These are phyloP conservation scores for Cetonia aurata DNA, from an alignment of 2,888 invertebrate genomes.

Conservation along the genomic window DNA sequence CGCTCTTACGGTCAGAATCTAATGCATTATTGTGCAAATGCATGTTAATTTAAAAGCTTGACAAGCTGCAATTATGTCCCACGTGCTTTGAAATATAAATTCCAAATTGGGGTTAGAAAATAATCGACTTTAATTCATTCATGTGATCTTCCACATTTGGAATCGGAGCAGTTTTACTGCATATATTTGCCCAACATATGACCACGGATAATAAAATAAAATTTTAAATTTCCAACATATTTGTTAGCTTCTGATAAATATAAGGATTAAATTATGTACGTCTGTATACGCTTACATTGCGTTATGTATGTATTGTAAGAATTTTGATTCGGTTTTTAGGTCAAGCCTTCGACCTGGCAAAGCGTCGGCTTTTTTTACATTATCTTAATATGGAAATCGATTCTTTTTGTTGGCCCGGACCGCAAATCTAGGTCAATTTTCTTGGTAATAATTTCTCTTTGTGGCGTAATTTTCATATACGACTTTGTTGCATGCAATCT, in stretches of 20 bases:
- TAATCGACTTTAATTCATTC: too few relatives aligned
- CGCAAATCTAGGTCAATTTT: slow-evolving; percentile 46
- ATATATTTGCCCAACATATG: slow-evolving; percentile 4
- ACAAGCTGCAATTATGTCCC: slow-evolving; percentile 19
- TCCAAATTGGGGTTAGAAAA: slow-evolving; percentile 8
- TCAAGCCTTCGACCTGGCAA: slow-evolving; percentile 46
- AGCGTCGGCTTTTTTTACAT: slow-evolving; percentile 44
- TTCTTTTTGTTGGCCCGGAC: slow-evolving; percentile 42
- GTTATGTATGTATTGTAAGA: slow-evolving; percentile 33
- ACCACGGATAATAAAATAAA: slow-evolving; percentile 6
- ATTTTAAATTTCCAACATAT: not conserved
- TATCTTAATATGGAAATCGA: slow-evolving; percentile 48
- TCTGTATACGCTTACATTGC: not conserved
- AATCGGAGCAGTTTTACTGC: not conserved
- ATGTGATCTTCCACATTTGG: not conserved
- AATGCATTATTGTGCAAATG: slow-evolving; percentile 22
- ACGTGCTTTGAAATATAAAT: not conserved
- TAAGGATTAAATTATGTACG: not conserved
- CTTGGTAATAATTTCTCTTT: slow-evolving; percentile 47
- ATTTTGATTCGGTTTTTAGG: slow-evolving; percentile 45
- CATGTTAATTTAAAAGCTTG: slow-evolving; percentile 15
- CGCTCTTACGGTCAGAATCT: slow-evolving; percentile 3
- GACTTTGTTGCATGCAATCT: slow-evolving; percentile 36
- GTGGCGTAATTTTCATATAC: slow-evolving; percentile 47
- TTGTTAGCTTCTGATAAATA: not conserved